These are phyloP conservation scores for Gymnobelideus leadbeateri DNA, from an alignment of 2,113 vertebrate genomes.

Conservation along the genomic window DNA sequence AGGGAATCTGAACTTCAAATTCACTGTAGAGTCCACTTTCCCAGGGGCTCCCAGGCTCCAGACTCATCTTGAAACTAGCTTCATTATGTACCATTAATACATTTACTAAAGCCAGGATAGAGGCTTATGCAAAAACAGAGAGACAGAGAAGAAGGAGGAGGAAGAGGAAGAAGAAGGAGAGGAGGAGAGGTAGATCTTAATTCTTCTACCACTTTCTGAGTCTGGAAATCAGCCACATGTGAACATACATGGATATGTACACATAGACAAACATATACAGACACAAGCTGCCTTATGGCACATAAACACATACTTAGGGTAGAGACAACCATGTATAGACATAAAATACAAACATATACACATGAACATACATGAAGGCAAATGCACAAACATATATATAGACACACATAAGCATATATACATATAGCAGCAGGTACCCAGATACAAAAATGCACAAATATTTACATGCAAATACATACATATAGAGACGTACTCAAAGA, in stretches of 20 bases:
- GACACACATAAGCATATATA: neutral
- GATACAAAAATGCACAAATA: neutral
- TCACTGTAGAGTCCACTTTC: neutral
- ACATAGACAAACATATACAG: neutral
- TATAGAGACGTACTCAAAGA: neutral
- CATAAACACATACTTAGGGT: neutral
- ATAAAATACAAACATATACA: neutral
- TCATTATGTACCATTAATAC: neutral
- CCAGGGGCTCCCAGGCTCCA: neutral
- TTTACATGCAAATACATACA: neutral
- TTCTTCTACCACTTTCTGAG: neutral
- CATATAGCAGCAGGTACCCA: neutral
- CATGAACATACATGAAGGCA: neutral
- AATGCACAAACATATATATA: neutral
- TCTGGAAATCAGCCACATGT: neutral
- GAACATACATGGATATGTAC: no score
- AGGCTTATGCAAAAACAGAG: neutral
- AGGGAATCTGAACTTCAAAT: conserved; percentile 68
- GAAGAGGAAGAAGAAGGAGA: neutral
- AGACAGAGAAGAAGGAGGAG: neutral
- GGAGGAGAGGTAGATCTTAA: neutral
- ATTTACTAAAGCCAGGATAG: neutral
- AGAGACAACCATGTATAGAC: neutral
- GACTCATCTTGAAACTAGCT: neutral
- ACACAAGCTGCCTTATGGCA: neutral